phyloP scores from a whole-genome alignment of 2,113 vertebrate genomes.

The Ictalurus furcatus region DNA sequence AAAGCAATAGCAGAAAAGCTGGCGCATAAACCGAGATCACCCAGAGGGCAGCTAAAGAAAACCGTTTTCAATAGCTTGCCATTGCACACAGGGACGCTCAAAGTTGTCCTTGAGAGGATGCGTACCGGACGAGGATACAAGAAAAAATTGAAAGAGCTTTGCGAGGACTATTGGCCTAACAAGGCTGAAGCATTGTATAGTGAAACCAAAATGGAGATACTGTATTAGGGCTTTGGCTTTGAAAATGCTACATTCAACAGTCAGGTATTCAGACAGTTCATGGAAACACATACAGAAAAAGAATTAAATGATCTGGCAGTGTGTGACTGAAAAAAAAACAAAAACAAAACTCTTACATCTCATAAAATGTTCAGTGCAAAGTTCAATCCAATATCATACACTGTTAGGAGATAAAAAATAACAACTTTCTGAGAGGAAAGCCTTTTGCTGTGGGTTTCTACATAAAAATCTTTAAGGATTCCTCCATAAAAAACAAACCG shows the following conservation, averaged over 20 bases:
- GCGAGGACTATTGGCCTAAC: not conserved
- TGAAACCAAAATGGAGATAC: not conserved
- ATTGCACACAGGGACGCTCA: not conserved
- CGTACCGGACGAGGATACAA: not conserved
- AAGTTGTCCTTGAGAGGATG: not conserved
- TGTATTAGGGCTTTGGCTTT: not conserved
- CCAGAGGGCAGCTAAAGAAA: not conserved
- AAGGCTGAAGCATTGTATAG: not conserved
- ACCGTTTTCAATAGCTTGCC: not conserved
- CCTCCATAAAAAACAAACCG: not conserved
- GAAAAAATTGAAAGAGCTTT: not conserved
- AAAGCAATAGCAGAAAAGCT: not conserved
- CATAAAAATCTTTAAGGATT: not conserved
- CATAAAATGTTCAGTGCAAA: not conserved
- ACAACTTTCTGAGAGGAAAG: not conserved
- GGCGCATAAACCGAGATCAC: not conserved
- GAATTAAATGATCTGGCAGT: not conserved
- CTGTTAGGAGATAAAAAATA: not conserved
- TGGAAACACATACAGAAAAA: not conserved
- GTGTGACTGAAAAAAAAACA: not conserved
- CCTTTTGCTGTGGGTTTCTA: not conserved
- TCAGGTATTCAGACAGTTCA: slow-evolving; percentile 3
- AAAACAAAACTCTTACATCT: not conserved
- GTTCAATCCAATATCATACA: not conserved
- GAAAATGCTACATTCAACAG: not conserved